Conservation (phyloP, 35 echinoderm and acorn worm species). For the Heliocidaris tuberculata region DNA sequence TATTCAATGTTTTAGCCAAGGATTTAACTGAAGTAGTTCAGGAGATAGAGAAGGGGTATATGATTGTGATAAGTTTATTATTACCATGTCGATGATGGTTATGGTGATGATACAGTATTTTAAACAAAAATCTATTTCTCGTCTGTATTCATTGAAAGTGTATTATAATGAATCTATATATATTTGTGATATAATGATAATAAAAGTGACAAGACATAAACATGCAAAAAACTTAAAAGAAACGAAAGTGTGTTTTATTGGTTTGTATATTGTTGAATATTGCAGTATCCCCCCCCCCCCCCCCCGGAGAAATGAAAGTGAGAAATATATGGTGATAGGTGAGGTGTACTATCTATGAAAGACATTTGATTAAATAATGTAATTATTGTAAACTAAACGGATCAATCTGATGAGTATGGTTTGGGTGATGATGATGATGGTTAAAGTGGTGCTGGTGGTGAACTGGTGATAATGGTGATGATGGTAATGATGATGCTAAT, state of each 20-base stretch:
- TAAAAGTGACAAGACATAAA: constrained; percentile 24
- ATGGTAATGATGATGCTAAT: no score
- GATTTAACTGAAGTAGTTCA: background rate
- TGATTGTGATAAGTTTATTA: background rate
- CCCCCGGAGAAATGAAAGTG: no score
- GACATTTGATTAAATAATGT: no score
- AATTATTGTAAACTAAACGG: no score
- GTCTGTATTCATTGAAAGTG: constrained; percentile 36
- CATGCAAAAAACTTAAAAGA: constrained; percentile 25
- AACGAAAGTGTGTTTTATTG: background rate
- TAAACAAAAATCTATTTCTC: constrained; percentile 22
- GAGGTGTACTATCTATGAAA: no score
- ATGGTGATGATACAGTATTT: background rate
- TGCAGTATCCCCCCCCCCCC: no score
- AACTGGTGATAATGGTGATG: no score
- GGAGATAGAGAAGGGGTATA: background rate
- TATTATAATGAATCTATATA: constrained; percentile 45
- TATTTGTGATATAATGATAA: constrained; percentile 39
- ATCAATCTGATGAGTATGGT: no score
- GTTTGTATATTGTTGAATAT: background rate
- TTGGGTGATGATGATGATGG: no score
- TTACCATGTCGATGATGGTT: background rate
- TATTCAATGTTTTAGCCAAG: background rate
- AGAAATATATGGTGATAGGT: no score
- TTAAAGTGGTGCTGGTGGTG: no score